Base-by-base conservation (phyloP, 2,113 vertebrate genomes). In the Poeciliopsis retropinna region DNA sequence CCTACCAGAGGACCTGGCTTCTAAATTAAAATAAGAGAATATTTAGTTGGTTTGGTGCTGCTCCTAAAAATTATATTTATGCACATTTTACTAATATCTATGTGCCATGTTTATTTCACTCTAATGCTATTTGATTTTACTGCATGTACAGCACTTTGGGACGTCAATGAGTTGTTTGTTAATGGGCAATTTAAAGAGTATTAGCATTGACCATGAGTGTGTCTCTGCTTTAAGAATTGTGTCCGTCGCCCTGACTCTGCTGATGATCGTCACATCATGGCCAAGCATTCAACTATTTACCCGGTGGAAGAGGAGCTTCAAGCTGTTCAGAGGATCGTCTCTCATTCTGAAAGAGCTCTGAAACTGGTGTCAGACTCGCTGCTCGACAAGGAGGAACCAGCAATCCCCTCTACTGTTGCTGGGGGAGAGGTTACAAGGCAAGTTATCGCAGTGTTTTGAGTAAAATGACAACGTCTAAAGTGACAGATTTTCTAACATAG, bases 301-400 rank as follows among this genome's bases (percentile, higher is more conserved):
- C 96, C 96, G 0, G 93, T 92, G 0, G 95, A 96, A 73, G 93
- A 91, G 5, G 95, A 96, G 89, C 93, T 96, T 14, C 94, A 94
- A 91, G 95, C 95, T 1, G 90, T 96, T 51, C 95, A 95, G 92
- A 94, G 82, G 63, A 94, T 95, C 0, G 94, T 96, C 22, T 95
- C 95, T 0, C 96, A 96, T 62, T 85, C 91, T 0, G 95, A 96
- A 84, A 92, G 91, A 1, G 95, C 95, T 29, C 93, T 96, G 15
- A 95, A 95, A 67, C 93, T 96, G 76, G 95, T 96, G 81, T 96
- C 96, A 0, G 94, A 97, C 88, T 84, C 85, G 10, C 85, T 96
- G 85, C 84, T 93, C 4, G 93, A 94, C 76, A 91, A 94, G 54
- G 92, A 92, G 37, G 34, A 67, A 3, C 82, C 81, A 30, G 63